Evolutionary conservation across 2,113 vertebrate genomes (phyloP).

Genomic region (Syrrhaptes paradoxus): DNA sequence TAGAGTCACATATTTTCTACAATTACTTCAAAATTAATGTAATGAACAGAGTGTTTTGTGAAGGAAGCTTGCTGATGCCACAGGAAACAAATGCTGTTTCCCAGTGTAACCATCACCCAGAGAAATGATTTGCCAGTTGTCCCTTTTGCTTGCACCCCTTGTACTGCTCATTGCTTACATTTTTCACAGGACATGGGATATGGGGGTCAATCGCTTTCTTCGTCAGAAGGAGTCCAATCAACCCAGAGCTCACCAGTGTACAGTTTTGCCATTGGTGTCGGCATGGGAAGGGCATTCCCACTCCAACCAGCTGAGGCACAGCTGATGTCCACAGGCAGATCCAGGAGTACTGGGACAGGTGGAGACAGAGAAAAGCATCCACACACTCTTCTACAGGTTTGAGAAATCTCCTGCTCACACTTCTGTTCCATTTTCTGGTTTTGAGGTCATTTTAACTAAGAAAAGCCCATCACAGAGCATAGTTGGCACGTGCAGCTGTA

Average conservation of each 20-base stretch:
- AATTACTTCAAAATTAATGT: conserved; percentile 58
- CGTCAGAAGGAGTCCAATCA: not conserved
- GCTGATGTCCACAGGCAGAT: not conserved
- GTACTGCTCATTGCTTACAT: not conserved
- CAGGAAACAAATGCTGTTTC: not conserved
- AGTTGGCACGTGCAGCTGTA: not conserved
- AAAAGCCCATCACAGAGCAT: fast-evolving
- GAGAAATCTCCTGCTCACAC: not conserved
- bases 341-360: not conserved
- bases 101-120: not conserved
- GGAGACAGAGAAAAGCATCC: not conserved
- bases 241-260: not conserved
- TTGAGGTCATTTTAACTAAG: not conserved
- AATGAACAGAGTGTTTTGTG: conserved; percentile 20
- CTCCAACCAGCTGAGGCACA: not conserved
- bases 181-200: not conserved
- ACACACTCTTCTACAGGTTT: fast-evolving
- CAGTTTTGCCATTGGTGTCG: not conserved
- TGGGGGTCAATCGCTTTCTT: fast-evolving
- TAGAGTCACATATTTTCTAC: conserved; percentile 16
- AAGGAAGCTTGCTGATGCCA: not conserved
- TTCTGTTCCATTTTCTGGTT: not conserved
- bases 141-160: not conserved
- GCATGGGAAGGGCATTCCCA: not conserved
- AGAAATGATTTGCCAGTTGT: not conserved